phyloP scores from a whole-genome alignment of 2,888 invertebrate species.

The Hymenopus coronatus region DNA sequence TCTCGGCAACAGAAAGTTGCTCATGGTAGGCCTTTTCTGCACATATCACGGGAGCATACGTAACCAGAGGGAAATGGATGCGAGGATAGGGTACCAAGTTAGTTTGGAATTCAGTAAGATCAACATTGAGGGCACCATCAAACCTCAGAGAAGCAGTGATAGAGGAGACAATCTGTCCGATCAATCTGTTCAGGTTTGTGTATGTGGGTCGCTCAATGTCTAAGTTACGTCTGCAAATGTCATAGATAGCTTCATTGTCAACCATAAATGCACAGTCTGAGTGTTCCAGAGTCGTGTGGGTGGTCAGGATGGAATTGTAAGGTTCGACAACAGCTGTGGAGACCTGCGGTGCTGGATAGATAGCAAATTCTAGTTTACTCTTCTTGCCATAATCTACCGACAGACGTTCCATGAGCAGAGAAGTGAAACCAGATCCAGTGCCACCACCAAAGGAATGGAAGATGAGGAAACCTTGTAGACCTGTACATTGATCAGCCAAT shows the following conservation, averaged over 20 bases:
- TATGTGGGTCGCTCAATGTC: conserved; percentile 55
- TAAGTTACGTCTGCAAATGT: conserved; percentile 58
- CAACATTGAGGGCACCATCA: conserved; percentile 53
- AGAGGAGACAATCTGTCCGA: conserved; percentile 54
- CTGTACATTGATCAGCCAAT: conserved; percentile 56
- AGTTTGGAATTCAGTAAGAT: conserved; percentile 53
- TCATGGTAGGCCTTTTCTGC: conserved; percentile 47
- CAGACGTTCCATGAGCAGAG: conserved; percentile 62
- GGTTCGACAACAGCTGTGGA: conserved; percentile 53
- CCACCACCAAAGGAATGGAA: conserved; percentile 63
- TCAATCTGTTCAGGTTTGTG: conserved; percentile 56
- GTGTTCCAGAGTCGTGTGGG: conserved; percentile 61
- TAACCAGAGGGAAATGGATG: conserved; percentile 54
- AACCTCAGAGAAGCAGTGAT: conserved; percentile 52
- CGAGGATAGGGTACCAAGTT: conserved; percentile 50
- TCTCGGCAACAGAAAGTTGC: conserved; percentile 48
- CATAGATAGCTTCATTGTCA: conserved; percentile 53
- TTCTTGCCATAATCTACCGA: conserved; percentile 67
- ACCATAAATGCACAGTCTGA: conserved; percentile 64
- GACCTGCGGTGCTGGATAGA: conserved; percentile 62
- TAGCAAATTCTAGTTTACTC: conserved; percentile 61
- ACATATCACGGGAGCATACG: conserved; percentile 44
- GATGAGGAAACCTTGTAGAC: conserved; percentile 59
- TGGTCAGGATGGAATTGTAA: conserved; percentile 59
- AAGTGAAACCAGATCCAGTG: conserved; percentile 64